Evolutionary conservation across 2,797 vertebrate species (phyloP).

Genomic region (Gymnocypris eckloni): DNA sequence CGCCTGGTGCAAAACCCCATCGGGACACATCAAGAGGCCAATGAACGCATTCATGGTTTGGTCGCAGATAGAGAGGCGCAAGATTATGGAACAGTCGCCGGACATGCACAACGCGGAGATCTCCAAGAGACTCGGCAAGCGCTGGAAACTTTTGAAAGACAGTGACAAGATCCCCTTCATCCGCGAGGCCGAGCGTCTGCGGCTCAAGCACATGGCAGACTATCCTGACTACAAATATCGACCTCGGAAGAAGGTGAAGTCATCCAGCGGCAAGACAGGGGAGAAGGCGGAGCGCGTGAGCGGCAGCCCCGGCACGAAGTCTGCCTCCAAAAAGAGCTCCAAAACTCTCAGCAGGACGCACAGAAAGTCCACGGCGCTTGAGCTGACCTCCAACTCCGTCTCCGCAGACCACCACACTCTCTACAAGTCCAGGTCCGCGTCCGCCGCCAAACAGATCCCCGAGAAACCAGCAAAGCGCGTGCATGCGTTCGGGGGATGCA

Average conservation of each 20-base stretch:
- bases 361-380: constrained; percentile 74
- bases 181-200: constrained; percentile 95
- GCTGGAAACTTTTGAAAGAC: constrained; percentile 98
- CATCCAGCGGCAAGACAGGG: constrained; percentile 79
- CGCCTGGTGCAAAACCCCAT: constrained; percentile 97
- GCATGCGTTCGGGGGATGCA: constrained; percentile 82
- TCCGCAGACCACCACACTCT: constrained; percentile 87
- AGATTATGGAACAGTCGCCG: constrained; percentile 98
- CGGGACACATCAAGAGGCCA: constrained; percentile 92
- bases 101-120: constrained; percentile 99
- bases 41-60: constrained; percentile 93
- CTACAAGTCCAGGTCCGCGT: constrained; percentile 87
- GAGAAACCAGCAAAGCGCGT: constrained; percentile 88
- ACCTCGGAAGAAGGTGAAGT: constrained; percentile 97
- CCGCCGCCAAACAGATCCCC: constrained; percentile 81
- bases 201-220: constrained; percentile 99
- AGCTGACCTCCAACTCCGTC: constrained; percentile 71
- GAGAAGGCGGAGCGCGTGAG: constrained; percentile 79
- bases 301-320: constrained; percentile 73
- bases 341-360: constrained; percentile 81
- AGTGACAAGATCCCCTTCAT: constrained; percentile 98
- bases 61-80: constrained; percentile 94
- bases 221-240: constrained; percentile 99
- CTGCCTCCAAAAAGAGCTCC: constrained; percentile 76
- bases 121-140: constrained; percentile 96